These are phyloP conservation scores for Cotesia chilonis DNA, from an alignment of 1,140 invertebrate genomes.

Conservation along the genomic window DNA sequence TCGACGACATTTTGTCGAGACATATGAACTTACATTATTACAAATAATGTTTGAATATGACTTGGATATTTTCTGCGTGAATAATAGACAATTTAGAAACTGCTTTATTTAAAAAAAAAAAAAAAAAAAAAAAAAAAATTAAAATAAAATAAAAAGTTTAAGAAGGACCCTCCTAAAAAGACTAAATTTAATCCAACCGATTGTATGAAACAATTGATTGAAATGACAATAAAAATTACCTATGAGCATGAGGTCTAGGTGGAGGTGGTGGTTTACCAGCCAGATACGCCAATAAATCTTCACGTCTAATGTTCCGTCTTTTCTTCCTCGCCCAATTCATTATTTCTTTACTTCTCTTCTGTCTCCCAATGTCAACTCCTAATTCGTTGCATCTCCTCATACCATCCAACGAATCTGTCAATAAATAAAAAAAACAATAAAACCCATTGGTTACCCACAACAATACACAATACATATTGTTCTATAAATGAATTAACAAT, in stretches of 20 bases:
- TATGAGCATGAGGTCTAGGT: constrained; percentile 64
- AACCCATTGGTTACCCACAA: not conserved
- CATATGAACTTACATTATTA: no score
- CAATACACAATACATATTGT: constrained; percentile 4
- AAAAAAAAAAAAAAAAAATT: no score
- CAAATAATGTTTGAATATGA: no score
- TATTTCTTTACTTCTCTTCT: constrained; percentile 79
- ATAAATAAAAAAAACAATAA: constrained; percentile 27
- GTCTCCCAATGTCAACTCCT: constrained; percentile 76
- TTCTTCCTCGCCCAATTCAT: constrained; percentile 80
- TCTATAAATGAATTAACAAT: no score
- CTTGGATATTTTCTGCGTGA: no score
- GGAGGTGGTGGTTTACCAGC: constrained; percentile 78
- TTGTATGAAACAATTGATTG: not conserved
- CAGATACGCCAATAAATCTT: constrained; percentile 82
- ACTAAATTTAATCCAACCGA: no score
- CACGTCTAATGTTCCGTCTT: constrained; percentile 76
- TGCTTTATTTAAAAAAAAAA: no score
- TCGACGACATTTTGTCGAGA: no score
- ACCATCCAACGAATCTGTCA: constrained; percentile 77
- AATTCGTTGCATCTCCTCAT: constrained; percentile 75
- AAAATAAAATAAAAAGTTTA: no score
- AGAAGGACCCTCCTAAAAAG: no score
- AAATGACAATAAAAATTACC: constrained; percentile 45
- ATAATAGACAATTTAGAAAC: no score